Base-by-base conservation (phyloP, 2,797 vertebrate genomes). In the Sebastes minor region DNA sequence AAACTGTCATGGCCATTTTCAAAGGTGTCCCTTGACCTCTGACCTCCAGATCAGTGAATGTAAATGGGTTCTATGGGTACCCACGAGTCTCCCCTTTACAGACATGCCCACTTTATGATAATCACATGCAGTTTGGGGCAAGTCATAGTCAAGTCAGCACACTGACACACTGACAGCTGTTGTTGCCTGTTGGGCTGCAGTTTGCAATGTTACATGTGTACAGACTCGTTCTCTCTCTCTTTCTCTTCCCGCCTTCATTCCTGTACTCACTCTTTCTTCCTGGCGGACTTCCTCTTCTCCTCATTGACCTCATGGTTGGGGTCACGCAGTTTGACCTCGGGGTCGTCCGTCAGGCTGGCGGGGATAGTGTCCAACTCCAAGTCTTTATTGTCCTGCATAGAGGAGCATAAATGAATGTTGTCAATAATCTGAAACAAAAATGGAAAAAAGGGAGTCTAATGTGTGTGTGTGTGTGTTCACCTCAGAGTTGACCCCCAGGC, bases 281-380 rank as follows among this genome's bases (percentile, higher is more conserved):
- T 94, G 73, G 98, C 98, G 0, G 98, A 99, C 88, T 99, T 99
- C 90, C 98, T 96, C 92, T 99, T 99, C 84, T 99, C 98, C 90
- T 99, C 98, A 7, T 99, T 99, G 91, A 97, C 93, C 90, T 99
- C 98, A 0, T 98, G 97, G 94, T 96, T 97, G 78, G 97, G 97
- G 68, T 99, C 98, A 5, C 98, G 95, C 16, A 99, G 96, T 87
- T 98, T 99, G 59, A 99, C 98, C 78, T 98, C 97, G 0, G 92
- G 88, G 10, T 97, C 97, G 67, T 98, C 97, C 0, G 97, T 97
- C 87, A 99, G 96, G 90, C 98, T 99, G 71, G 98, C 98, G 46
- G 98, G 98, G 87, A 99, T 97, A 80, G 97, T 99, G 89, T 99
- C 98, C 83, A 99, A 84, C 92, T 99, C 98, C 80, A 99, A 74